Conservation (phyloP, 2,113 vertebrate species). For the Coregonus clupeaformis region DNA sequence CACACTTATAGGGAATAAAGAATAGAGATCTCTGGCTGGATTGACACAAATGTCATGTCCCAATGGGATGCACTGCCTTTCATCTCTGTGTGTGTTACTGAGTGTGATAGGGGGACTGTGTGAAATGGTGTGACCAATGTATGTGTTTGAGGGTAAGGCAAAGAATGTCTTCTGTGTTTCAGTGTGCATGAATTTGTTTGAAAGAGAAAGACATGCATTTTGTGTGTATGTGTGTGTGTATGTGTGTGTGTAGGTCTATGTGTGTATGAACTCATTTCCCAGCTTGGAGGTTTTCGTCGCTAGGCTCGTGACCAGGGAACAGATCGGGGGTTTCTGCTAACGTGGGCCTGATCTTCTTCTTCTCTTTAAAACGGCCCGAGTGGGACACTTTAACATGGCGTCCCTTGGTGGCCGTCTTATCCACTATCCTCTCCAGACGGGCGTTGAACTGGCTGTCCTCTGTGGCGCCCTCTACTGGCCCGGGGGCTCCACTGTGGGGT, state of each 20-base stretch:
- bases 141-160: conserved; percentile 30
- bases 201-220: not conserved
- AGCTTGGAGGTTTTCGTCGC: conserved; percentile 45
- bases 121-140: no score
- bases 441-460: conserved; percentile 66
- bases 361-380: conserved; percentile 91
- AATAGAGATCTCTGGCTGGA: not conserved
- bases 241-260: not conserved
- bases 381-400: conserved; percentile 90
- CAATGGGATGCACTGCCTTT: not conserved
- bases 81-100: not conserved
- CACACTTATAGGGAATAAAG: not conserved
- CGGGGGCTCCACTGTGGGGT: not conserved
- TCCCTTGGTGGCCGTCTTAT: conserved; percentile 80
- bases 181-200: not conserved
- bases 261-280: conserved; percentile 9
- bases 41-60: not conserved
- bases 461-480: not conserved
- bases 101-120: no score
- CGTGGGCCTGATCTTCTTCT: conserved; percentile 83
- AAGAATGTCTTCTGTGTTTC: not conserved
- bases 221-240: not conserved
- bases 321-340: conserved; percentile 81
- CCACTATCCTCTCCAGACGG: conserved; percentile 88
- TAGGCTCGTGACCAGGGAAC: conserved; percentile 54